Conservation (phyloP, 2,888 invertebrate species). For the Hylaea fasciaria region DNA sequence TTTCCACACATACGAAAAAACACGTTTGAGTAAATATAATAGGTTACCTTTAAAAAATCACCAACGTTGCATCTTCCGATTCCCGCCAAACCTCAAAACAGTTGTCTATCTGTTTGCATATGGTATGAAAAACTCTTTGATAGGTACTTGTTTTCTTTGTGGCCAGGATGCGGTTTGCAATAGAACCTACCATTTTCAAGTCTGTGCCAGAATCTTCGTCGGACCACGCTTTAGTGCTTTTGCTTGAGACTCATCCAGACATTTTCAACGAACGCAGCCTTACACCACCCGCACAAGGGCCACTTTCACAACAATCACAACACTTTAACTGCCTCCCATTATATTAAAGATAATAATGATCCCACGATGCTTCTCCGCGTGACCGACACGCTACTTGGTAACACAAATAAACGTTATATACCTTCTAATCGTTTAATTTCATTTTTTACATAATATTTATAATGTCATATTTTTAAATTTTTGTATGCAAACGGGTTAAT, state of each 20-base stretch:
- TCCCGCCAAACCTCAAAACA: no score
- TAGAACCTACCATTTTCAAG: no score
- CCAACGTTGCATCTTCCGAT: no score
- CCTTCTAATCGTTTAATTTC: conserved; percentile 26
- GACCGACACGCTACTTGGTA: conserved; percentile 48
- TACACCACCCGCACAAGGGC: conserved; percentile 36
- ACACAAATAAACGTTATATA: conserved; percentile 17
- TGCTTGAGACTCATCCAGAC: conserved; percentile 29
- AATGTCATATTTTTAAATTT: conserved; percentile 8
- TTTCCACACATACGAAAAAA: no score
- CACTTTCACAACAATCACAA: conserved; percentile 22
- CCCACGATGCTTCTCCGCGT: conserved; percentile 54
- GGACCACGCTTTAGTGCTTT: conserved; percentile 11
- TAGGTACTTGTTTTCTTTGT: no score
- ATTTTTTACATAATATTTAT: conserved; percentile 17
- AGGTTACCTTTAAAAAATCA: no score
- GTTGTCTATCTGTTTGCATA: no score
- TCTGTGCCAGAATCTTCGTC: no score
- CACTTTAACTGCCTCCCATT: conserved; percentile 2
- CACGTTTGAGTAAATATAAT: no score
- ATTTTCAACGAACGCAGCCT: conserved; percentile 39
- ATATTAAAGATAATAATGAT: conserved; percentile 35
- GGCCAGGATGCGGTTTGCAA: no score
- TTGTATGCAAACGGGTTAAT: conserved; percentile 20
- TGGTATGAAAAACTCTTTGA: no score